Evolutionary conservation across 2,113 vertebrate species (phyloP).

Genomic region (Melospiza georgiana): DNA sequence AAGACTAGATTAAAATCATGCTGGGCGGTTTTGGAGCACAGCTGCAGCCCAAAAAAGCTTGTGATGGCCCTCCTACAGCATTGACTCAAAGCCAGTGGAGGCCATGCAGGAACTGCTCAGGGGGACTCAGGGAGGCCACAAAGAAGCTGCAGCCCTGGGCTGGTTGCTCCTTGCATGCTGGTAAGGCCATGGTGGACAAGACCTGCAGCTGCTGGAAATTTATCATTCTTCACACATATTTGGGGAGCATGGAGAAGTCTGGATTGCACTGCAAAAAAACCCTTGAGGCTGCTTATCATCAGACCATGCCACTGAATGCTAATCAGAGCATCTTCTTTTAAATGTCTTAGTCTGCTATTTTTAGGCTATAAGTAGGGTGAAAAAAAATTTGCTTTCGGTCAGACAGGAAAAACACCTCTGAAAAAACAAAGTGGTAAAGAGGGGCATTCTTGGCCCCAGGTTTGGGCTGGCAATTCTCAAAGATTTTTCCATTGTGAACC

Average conservation of each 20-base stretch:
- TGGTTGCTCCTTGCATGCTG: not conserved
- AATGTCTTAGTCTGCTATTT: not conserved
- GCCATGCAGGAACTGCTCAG: not conserved
- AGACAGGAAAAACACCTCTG: not conserved
- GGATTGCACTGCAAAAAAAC: not conserved
- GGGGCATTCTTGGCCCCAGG: not conserved
- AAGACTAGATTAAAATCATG: not conserved
- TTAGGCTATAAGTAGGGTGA: not conserved
- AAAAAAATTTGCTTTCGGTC: not conserved
- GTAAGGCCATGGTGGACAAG: not conserved
- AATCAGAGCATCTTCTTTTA: not conserved
- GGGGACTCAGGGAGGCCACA: accelerated
- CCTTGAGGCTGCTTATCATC: not conserved
- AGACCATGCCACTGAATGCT: not conserved
- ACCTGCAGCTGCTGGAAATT: not conserved
- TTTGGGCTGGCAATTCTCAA: not conserved
- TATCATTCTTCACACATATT: not conserved
- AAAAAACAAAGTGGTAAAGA: not conserved
- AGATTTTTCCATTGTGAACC: not conserved
- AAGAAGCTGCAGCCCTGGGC: not conserved
- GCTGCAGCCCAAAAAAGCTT: not conserved
- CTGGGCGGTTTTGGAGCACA: not conserved
- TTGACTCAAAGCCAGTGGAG: not conserved
- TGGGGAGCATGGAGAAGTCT: not conserved
- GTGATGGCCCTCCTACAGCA: not conserved